Evolutionary conservation across 2,888 invertebrate genomes (phyloP), one percentile per base, ranked within the genome.

Genomic region (Automeris io): DNA sequence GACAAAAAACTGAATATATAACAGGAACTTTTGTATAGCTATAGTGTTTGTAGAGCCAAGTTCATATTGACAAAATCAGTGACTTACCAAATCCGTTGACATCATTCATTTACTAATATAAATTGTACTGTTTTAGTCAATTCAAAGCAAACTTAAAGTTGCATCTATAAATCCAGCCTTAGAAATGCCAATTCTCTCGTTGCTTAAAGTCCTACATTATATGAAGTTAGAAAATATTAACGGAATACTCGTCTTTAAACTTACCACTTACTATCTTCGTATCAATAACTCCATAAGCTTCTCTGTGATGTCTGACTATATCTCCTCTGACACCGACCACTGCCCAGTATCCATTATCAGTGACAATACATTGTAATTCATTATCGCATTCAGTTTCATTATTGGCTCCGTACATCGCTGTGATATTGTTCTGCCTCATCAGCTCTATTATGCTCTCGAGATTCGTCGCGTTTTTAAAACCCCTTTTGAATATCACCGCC

Each of bases 211-310:
- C n/a, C n/a, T n/a, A n/a, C n/a, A n/a, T n/a, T n/a, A n/a, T n/a
- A n/a, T n/a, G n/a, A n/a, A n/a, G n/a, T n/a, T n/a, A n/a, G n/a
- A n/a, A n/a, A n/a, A n/a, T 5, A 41, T 23, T 11, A 3, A 32
- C 1, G 11, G 33, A 7, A 18, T 31, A 26, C 29, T 3, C 25
- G 2, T 29, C 8, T 37, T n/a, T 26, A 22, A 37, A 59, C 78
- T 79, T 66, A 74, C 88, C 83, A 41, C 70, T 65, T 9, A 88
- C 63, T 37, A 89, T 70, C 66, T 90, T 89, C 2, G 88, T 88
- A 47, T 90, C 90, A 43, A 90, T 88, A 36, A 89, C 77, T 31
- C 90, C 90, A 34, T 86, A 85, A 1, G 79, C 60, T 47, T 67
- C 51, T 40, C 61, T 72, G 29, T 67, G 43, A 12, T 56, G 45